Evolutionary conservation across 1,140 invertebrate genomes (phyloP).

Genomic region (Zaprionus capensis): DNA sequence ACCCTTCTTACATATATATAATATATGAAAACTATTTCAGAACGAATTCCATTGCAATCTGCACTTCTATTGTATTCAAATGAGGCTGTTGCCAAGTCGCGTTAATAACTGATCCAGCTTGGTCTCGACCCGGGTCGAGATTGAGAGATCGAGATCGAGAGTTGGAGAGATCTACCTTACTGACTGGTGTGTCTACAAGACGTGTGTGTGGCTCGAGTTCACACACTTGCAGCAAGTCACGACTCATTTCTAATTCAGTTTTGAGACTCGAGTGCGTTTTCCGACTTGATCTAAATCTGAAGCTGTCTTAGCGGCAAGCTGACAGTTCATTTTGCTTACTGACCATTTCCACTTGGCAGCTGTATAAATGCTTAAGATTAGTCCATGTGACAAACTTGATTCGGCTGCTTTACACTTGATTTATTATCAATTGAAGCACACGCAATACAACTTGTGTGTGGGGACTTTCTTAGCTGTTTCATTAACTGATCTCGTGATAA

Average conservation of each 20-base stretch:
- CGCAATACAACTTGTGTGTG: constrained; percentile 7
- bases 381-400: constrained; percentile 27
- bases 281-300: background rate
- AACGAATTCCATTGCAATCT: constrained; percentile 50
- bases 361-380: constrained; percentile 4
- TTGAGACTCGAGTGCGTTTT: constrained; percentile 19
- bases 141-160: constrained; percentile 41
- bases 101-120: constrained; percentile 19
- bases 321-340: constrained; percentile 29
- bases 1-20: background rate
- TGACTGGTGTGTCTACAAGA: constrained; percentile 2
- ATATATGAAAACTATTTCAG: constrained; percentile 38
- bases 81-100: constrained; percentile 36
- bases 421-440: constrained; percentile 6
- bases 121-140: constrained; percentile 27
- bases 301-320: background rate
- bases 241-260: constrained; percentile 21
- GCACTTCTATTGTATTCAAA: constrained; percentile 69
- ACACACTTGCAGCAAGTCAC: constrained; percentile 47
- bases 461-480: constrained; percentile 48
- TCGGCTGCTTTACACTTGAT: constrained; percentile 5
- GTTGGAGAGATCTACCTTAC: background rate
- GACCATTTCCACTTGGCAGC: constrained; percentile 27
- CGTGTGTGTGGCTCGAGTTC: constrained; percentile 45
- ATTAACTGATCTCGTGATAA: constrained; percentile 22